Evolutionary conservation across 2,888 invertebrate genomes (phyloP).

Genomic region (Drosophila neonasuta): DNA sequence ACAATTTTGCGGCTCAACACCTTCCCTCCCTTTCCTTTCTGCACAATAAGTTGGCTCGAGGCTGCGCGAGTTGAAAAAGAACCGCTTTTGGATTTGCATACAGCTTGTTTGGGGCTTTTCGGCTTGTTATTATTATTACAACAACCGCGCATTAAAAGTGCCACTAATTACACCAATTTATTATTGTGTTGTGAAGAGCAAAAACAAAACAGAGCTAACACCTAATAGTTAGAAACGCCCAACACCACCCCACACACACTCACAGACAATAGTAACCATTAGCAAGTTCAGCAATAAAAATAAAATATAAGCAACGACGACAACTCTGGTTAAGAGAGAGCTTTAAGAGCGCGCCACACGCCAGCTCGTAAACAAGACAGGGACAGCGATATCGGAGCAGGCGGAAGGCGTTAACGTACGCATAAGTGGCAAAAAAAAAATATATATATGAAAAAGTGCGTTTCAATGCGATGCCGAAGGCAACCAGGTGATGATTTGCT

Average conservation of each 20-base stretch:
- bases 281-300: conserved; percentile 47
- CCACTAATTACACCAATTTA: conserved; percentile 66
- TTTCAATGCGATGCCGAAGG: conserved; percentile 54
- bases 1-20: conserved; percentile 64
- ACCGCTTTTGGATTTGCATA: conserved; percentile 30
- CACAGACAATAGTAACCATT: conserved; percentile 46
- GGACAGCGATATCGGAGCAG: not conserved
- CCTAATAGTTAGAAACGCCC: conserved; percentile 26
- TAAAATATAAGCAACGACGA: conserved; percentile 20
- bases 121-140: conserved; percentile 40
- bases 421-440: conserved; percentile 48
- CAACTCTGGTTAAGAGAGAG: conserved; percentile 22
- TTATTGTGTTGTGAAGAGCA: conserved; percentile 41
- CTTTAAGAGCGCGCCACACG: conserved; percentile 36
- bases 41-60: conserved; percentile 25
- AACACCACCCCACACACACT: conserved; percentile 14
- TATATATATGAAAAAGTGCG: conserved; percentile 37
- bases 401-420: conserved; percentile 31
- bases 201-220: conserved; percentile 44
- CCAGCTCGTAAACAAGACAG: conserved; percentile 37
- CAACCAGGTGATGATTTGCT: conserved; percentile 70
- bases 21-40: conserved; percentile 17
- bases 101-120: conserved; percentile 29
- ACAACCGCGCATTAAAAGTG: conserved; percentile 52
- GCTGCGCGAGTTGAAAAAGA: conserved; percentile 20